Base-by-base conservation (phyloP, 2,797 vertebrate species). In the Microctenopoma stevenorrisi region DNA sequence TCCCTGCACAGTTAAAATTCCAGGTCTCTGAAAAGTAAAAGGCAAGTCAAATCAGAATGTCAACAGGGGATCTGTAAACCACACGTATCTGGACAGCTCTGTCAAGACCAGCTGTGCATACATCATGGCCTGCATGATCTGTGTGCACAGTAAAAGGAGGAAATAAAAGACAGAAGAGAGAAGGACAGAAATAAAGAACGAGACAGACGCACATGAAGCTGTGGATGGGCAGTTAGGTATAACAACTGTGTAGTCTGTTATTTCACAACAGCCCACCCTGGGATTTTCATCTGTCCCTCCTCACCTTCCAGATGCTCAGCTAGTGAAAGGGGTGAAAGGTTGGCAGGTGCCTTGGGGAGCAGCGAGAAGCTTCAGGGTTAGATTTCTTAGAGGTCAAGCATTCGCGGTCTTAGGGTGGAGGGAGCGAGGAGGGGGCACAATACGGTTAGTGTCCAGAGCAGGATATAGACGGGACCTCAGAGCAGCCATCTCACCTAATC, bases 91-190 rank as follows among this genome's bases (percentile, higher is more conserved):
- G 91, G 79, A 86, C 78, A 22, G 84, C 84, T 84, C 81, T 84
- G 90, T 91, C 84, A 68, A 55, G 88, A 74, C 85, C 94, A 94
- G 93, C 94, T 94, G 93, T 93, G 91, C 91, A 94, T 74, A 94
- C 92, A 94, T 89, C 83, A 86, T 15, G 57, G 69, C 57, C 74
- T 59, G 83, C 67, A 47, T 65, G 76, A 72, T 72, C 46, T 47
- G 69, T 74, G 70, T 59, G 75, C 74, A 54, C 58, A 61, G 67
- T 55, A 61, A 56, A 52, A 68, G 76, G 60, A 47, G 57, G 63
- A 59, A 76, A 49, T 64, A 81, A 82, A 68, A 58, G 44, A 57
- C 54, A 58, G 50, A 50, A 40, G n/a, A 62, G 52, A 47, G 40
- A 71, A n/a, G n/a, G 50, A 43, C 13, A 33, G 60, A 58, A 59